Base-by-base conservation (phyloP, 2,888 invertebrate species). In the Eudemis profundana region DNA sequence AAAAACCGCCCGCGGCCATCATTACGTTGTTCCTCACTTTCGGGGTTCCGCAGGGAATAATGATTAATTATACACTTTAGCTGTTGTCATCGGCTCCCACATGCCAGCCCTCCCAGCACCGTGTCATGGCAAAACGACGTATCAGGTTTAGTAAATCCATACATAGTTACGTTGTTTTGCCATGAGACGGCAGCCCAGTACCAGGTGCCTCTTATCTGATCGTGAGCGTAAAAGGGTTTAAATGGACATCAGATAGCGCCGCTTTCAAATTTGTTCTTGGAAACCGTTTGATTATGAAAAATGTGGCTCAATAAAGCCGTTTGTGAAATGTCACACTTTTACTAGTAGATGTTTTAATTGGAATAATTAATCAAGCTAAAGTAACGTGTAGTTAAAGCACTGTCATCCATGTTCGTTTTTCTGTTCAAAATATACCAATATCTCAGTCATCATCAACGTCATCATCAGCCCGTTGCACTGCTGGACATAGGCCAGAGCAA, bases 191-290 rank as follows among this genome's bases (percentile, higher is more conserved):
- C 27, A 27, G 5, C 33, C n/a, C n/a, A n/a, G 44, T 19, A 75
- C 91, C 91, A 90, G 91, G 89, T 89, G 90, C 78, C 71, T 67
- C 75, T 82, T 90, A 92, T 91, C 91, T 86, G 91, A 91, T 92
- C 79, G 82, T 73, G 73, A 73, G 78, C 71, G 74, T 85, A 77
- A 87, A 90, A 86, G 89, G 90, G 89, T 87, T 89, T 76, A 79
- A 82, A 82, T 78, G 81, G 76, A 81, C 79, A 80, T 80, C 75
- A 68, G 77, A 76, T 77, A 78, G 74, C 74, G 71, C 63, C 53
- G 61, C 67, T 68, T 64, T 68, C 72, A 74, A 77, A 74, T 76
- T 76, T 73, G 74, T 74, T 76, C 62, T 68, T 70, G 29, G 53
- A 56, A 68, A 61, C 61, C 65, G 23, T 68, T 65, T 53, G 65